phyloP scores from a whole-genome alignment of 1,140 invertebrate genomes.

The Neodiprion pinetum region DNA sequence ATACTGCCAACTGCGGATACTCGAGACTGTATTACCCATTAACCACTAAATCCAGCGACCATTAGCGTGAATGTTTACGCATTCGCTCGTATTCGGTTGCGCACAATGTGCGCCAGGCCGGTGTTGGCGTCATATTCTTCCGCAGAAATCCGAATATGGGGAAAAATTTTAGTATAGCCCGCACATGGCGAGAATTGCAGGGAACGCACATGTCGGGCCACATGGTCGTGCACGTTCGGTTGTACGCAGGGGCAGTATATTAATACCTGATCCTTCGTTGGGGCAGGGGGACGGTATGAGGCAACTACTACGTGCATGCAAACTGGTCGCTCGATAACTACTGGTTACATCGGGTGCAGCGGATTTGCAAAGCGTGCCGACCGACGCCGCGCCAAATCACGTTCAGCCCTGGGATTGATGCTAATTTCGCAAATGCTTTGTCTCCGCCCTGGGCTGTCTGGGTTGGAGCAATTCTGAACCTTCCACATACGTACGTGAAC shows the following conservation, averaged over 20 bases:
- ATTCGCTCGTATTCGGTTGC: conserved; percentile 9
- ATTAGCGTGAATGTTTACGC: background rate
- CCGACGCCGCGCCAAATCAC: background rate
- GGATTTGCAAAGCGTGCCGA: background rate
- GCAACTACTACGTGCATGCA: background rate
- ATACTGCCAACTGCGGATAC: conserved; percentile 6
- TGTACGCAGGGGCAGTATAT: conserved; percentile 10
- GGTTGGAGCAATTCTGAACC: background rate
- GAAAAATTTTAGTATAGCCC: background rate
- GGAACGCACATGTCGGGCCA: conserved; percentile 12
- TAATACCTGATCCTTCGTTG: conserved; percentile 8
- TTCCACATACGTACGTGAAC: no score
- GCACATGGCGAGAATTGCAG: conserved; percentile 13
- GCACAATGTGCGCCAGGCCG: conserved; percentile 1
- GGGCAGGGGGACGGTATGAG: background rate
- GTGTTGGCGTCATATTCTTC: background rate
- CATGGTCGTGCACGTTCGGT: conserved; percentile 8
- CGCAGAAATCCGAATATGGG: conserved; percentile 15
- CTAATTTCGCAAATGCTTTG: conserved; percentile 5
- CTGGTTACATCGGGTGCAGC: background rate
- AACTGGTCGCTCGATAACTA: background rate
- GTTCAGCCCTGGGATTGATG: background rate
- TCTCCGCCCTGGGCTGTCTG: background rate
- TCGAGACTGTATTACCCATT: conserved; percentile 4
- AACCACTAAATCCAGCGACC: background rate